Conservation (phyloP, 2,888 invertebrate genomes). For the Oscheius sp. region DNA sequence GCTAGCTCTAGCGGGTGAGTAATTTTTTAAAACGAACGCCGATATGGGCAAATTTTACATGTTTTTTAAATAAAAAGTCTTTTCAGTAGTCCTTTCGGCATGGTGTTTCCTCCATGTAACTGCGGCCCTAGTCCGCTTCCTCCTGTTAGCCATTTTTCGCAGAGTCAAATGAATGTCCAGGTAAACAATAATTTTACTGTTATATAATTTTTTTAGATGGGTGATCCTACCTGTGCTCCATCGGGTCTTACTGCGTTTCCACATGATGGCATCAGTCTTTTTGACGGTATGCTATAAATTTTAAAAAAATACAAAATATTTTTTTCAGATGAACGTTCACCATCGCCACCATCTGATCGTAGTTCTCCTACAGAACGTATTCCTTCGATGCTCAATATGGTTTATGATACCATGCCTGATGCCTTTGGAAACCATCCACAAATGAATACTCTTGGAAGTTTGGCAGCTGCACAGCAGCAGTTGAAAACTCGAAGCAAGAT, state of each 20-base stretch:
- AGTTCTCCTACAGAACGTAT: conserved; percentile 35
- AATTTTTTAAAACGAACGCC: not conserved
- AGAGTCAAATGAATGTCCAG: conserved; percentile 41
- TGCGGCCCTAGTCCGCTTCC: conserved; percentile 44
- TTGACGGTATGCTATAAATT: conserved; percentile 22
- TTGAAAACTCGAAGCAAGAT: conserved; percentile 67
- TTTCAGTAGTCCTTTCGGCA: conserved; percentile 38
- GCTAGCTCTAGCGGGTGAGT: conserved; percentile 54
- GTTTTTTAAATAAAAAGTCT: not conserved
- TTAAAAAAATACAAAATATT: not conserved
- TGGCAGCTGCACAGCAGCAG: conserved; percentile 53
- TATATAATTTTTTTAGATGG: conserved; percentile 22
- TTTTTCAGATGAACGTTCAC: conserved; percentile 37
- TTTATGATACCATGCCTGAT: conserved; percentile 34
- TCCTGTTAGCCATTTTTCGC: conserved; percentile 52
- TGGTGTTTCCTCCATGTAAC: conserved; percentile 31
- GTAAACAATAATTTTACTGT: conserved; percentile 1
- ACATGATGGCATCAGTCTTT: conserved; percentile 23
- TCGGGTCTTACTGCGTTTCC: not conserved
- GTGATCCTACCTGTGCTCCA: conserved; percentile 4
- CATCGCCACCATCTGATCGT: conserved; percentile 46
- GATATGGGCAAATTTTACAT: not conserved
- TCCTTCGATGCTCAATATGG: conserved; percentile 35
- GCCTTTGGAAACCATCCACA: not conserved
- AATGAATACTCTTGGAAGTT: conserved; percentile 34